These are phyloP conservation scores for Seira sanloemensis DNA, from an alignment of 2,888 invertebrate genomes.

Conservation along the genomic window DNA sequence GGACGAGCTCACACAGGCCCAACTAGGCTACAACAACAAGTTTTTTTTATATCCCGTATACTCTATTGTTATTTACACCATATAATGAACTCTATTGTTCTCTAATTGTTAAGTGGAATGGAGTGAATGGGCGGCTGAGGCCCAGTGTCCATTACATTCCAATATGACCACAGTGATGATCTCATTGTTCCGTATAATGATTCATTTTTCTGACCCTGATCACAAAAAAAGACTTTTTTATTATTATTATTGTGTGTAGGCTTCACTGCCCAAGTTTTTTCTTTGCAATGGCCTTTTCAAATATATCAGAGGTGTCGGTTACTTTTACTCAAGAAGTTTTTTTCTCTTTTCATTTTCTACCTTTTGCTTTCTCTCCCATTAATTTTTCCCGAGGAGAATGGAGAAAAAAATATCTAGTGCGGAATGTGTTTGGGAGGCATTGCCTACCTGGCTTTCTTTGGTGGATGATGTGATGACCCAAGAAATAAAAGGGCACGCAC, in stretches of 20 bases:
- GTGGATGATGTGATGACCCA: conserved; percentile 43
- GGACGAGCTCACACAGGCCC: too few species aligned
- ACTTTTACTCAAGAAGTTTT: neutral
- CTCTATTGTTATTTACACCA: neutral
- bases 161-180: neutral
- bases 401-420: conserved; percentile 37
- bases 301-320: neutral
- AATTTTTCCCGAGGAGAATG: neutral
- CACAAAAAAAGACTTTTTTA: neutral
- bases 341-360: neutral
- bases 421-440: conserved; percentile 52
- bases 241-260: too few species aligned
- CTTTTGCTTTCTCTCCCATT: conserved; percentile 3
- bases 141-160: too few species aligned
- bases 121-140: neutral
- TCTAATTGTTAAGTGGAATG: neutral
- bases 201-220: neutral
- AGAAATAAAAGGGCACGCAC: conserved; percentile 57
- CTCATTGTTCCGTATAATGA: neutral
- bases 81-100: neutral
- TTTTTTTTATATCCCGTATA: neutral
- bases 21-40: neutral
- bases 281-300: neutral
- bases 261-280: neutral
- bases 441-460: conserved; percentile 56